A percentile compares a stretch with the other conserved stretches of the same genome.
Conservation (phyloP, 92 coral and sea anemone species). For the Bergia puertoricense region DNA sequence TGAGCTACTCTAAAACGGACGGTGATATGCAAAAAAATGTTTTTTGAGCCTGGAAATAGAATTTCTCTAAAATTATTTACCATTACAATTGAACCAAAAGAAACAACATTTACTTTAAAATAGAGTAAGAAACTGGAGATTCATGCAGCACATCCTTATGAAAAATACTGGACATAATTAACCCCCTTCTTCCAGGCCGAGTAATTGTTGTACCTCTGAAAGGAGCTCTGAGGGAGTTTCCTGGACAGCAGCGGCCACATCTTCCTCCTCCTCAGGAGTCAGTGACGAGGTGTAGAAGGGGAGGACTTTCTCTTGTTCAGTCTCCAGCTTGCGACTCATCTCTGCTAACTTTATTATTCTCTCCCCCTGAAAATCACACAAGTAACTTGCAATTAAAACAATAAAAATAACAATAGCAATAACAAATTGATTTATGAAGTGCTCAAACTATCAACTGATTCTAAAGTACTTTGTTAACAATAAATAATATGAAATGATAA, state of each 20-base stretch:
- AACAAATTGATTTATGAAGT: no score
- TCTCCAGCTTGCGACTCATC: constrained; percentile 97
- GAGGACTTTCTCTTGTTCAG: constrained; percentile 95
- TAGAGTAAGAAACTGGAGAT: neutral
- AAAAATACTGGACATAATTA: neutral
- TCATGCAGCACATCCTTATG: neutral
- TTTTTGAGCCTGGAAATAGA: neutral
- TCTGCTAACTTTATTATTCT: constrained; percentile 87
- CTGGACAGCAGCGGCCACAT: constrained; percentile 84
- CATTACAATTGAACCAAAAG: neutral
- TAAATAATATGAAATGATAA: no score
- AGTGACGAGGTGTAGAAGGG: constrained; percentile 94
- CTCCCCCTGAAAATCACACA: constrained; percentile 64
- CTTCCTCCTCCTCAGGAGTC: constrained; percentile 87
- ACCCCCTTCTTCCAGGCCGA: no score
- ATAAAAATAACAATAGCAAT: no score
- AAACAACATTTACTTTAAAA: neutral
- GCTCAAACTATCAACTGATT: no score
- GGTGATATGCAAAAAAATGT: neutral
- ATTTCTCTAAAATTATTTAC: neutral
- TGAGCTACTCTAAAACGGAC: neutral
- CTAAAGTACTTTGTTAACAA: no score
- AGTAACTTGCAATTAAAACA: no score
- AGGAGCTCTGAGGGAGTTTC: constrained; percentile 90
- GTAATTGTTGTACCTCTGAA: constrained; percentile 71